Base-by-base conservation (phyloP, 2,888 invertebrate species). In the Xestia c-nigrum region DNA sequence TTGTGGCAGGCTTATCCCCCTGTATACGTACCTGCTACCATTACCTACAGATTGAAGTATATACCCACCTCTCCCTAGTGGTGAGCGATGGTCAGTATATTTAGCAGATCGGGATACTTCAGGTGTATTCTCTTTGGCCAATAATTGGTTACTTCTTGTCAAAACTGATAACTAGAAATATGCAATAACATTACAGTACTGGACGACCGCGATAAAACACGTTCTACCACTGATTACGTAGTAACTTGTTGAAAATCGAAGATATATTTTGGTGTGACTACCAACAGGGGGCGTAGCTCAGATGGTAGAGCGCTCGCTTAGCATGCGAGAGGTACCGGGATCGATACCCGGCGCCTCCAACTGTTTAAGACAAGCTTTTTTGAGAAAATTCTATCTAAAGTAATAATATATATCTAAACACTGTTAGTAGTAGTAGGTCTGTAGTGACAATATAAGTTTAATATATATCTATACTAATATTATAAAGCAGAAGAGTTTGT, bases 251-350 rank as follows among this genome's bases (percentile, higher is more conserved):
- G 21, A 52, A 43, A 21, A 12, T 0, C 16, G 7, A 61, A 69
- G 1, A 24, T 31, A 16, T n/a, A 19, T 47, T 76, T 69, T 24
- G 16, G 16, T 24, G 6, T 3, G 0, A 31, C 19, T 3, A 4
- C 0, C 47, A 86, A 76, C 78, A 65, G 94, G 94, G 94, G 94
- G 94, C 94, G 94, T 94, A 94, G 94, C 85, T 94, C 94, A 94
- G 93, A 94, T 94, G 94, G 94, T 94, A 94, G 93, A 94, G 94
- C 94, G 95, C 95, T 95, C 94, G 95, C 94, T 94, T 94, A 94
- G 95, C 95, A 95, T 94, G 94, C 89, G 96, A 96, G 96, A 96
- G 95, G 96, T 96, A 95, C 96, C 95, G 96, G 95, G 95, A 96
- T 96, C 96, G 95, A 96, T 96, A 95, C 95, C 95, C 95, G 95